Conservation (phyloP, 2,113 vertebrate genomes). For the Siniperca chuatsi region DNA sequence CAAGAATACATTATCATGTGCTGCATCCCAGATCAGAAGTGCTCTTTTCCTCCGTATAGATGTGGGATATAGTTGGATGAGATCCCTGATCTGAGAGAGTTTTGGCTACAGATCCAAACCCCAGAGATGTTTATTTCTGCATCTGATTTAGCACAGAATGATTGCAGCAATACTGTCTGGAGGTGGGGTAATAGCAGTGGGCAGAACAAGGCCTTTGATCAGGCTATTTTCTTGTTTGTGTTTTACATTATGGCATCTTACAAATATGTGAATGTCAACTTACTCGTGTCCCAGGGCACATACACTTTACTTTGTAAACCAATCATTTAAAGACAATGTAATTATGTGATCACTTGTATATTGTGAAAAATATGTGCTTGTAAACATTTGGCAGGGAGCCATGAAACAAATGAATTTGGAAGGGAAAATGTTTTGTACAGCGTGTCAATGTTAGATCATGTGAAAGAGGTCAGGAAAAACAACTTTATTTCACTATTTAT, state of each 20-base stretch:
- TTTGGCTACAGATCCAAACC: slow-evolving; percentile 66
- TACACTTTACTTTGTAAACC: slow-evolving; percentile 38
- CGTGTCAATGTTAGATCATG: slow-evolving; percentile 21
- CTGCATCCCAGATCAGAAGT: slow-evolving; percentile 36
- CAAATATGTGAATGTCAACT: slow-evolving; percentile 69
- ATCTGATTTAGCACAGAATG: slow-evolving; percentile 72
- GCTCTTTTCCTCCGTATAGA: slow-evolving; percentile 38
- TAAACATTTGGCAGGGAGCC: slow-evolving; percentile 47
- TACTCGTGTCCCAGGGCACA: slow-evolving; percentile 46
- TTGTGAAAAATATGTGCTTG: slow-evolving; percentile 22
- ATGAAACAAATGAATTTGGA: slow-evolving; percentile 4
- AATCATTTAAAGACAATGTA: slow-evolving; percentile 32
- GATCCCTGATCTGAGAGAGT: slow-evolving; percentile 48
- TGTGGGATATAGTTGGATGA: slow-evolving; percentile 61
- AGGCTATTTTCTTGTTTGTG: slow-evolving; percentile 58
- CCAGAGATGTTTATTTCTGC: slow-evolving; percentile 78
- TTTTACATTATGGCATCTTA: slow-evolving; percentile 67
- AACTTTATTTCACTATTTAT: slow-evolving; percentile 29
- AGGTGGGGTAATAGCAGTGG: slow-evolving; percentile 68
- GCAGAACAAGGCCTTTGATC: slow-evolving; percentile 68
- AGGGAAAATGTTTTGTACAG: neutral
- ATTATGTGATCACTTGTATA: slow-evolving; percentile 34
- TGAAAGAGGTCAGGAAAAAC: slow-evolving; percentile 3
- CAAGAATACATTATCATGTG: slow-evolving; percentile 11
- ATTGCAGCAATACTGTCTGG: slow-evolving; percentile 73